Base-by-base conservation (phyloP, 2,113 vertebrate genomes). In the Brachypteracias leptosomus region DNA sequence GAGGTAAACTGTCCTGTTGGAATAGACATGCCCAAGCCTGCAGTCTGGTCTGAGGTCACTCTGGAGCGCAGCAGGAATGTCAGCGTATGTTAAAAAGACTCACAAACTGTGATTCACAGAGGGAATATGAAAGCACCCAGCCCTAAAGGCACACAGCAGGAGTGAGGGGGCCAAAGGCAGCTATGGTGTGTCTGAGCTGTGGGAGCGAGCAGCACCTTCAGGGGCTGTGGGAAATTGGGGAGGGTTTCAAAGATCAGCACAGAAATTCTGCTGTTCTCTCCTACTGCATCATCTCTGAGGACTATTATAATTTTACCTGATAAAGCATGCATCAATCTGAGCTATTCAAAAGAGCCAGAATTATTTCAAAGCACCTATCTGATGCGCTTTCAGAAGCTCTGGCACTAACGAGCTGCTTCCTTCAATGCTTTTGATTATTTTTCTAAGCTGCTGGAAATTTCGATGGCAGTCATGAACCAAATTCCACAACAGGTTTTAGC, bases 201-300 rank as follows among this genome's bases (percentile, higher is more conserved):
- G 4, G 46, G 52, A 72, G 25, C 0, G 10, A 61, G 31, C 29
- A 61, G 57, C 25, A 77, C n/a, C 44, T 72, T 54, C 46, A 13
- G 21, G 20, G 42, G 5, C 38, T 40, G 21, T 0, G 2, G 16
- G 22, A 77, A 59, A 9, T 6, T 21, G 7, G 18, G 19, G 40
- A 36, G 22, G 19, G 12, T 86, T 71, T 66, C 46, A 11, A 76
- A 85, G 33, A 82, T 22, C 20, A 8, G 24, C 16, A 24, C 16
- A 57, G 65, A 61, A 83, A 47, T 57, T 57, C 68, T 76, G 31
- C n/a, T 36, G 7, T 46, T 47, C n/a, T 19, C 21, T 87, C 74
- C 49, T 80, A 36, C 38, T 33, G 25, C 47, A 72, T 47, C 57
- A 33, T 8, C 26, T 55, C 57, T 52, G 42, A 66, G 51, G 51